phyloP scores from a whole-genome alignment of 30 jellyfish, hydroid and myxozoan species.

The Cassiopea xamachana region DNA sequence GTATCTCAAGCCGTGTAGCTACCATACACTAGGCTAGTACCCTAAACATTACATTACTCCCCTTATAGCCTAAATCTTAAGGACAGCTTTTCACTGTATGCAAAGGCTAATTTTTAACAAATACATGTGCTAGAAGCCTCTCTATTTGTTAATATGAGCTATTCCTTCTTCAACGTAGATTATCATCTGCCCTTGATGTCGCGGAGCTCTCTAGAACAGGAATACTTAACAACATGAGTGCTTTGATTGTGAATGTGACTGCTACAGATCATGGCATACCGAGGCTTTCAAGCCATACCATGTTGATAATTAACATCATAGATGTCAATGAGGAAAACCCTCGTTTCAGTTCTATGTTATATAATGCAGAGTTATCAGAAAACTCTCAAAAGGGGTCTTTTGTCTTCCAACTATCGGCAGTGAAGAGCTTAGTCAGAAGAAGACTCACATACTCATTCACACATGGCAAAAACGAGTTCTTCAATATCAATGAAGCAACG shows the following conservation, averaged over 20 bases:
- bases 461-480: not conserved
- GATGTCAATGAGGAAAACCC: slow-evolving; percentile 74
- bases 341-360: slow-evolving; percentile 34
- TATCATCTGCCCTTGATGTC: slow-evolving; percentile 23
- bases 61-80: no score
- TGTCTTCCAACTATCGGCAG: slow-evolving; percentile 38
- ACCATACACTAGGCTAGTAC: no score
- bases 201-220: slow-evolving; percentile 38
- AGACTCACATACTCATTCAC: slow-evolving; percentile 53
- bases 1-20: no score
- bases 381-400: slow-evolving; percentile 17
- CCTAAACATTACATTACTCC: no score
- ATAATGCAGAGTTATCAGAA: slow-evolving; percentile 26
- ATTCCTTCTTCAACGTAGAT: not conserved
- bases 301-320: slow-evolving; percentile 32
- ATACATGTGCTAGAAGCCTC: no score
- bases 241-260: slow-evolving; percentile 12
- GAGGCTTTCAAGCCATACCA: slow-evolving; percentile 3
- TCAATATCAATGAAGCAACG: slow-evolving; percentile 30
- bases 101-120: no score
- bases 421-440: slow-evolving; percentile 39
- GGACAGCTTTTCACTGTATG: no score
- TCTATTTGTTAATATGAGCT: no score
- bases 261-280: slow-evolving; percentile 64
- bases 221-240: slow-evolving; percentile 3